These are phyloP conservation scores for Apogon hyalosoma DNA, from an alignment of 2,797 vertebrate genomes.

Conservation along the genomic window DNA sequence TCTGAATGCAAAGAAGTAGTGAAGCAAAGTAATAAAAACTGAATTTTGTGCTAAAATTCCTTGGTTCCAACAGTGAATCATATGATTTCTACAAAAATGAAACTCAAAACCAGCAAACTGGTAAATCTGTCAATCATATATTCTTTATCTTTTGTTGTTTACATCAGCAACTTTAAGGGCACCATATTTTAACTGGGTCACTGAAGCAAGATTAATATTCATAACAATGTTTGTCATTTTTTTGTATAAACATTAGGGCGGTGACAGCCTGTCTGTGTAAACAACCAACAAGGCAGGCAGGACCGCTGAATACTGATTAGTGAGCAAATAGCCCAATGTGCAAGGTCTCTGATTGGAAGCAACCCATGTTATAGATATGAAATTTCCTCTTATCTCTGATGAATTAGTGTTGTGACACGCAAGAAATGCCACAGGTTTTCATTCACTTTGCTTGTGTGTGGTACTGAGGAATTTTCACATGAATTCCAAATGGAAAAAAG, in stretches of 20 bases:
- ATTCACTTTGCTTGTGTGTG: constrained; percentile 7
- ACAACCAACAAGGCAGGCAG: constrained; percentile 63
- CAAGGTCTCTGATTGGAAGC: constrained; percentile 61
- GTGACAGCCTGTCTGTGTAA: constrained; percentile 75
- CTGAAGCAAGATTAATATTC: constrained; percentile 62
- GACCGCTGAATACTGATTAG: constrained; percentile 68
- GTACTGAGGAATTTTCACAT: constrained; percentile 2
- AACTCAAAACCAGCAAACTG: not conserved
- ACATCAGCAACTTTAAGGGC: constrained; percentile 36
- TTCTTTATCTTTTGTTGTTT: constrained; percentile 27
- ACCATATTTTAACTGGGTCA: constrained; percentile 58
- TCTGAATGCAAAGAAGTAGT: too few species aligned
- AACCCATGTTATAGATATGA: constrained; percentile 29
- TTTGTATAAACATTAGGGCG: constrained; percentile 62
- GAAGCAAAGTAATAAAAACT: too few species aligned
- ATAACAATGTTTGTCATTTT: constrained; percentile 68
- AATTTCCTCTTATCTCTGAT: constrained; percentile 40
- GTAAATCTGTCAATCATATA: not conserved
- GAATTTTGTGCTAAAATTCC: too few species aligned
- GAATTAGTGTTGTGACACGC: constrained; percentile 29
- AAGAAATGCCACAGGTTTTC: constrained; percentile 31
- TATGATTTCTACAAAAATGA: too few species aligned
- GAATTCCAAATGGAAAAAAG: constrained; percentile 9
- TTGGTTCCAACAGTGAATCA: not conserved
- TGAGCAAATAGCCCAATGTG: constrained; percentile 42